These are phyloP conservation scores for Eubasilissa regina DNA, from an alignment of 1,140 invertebrate genomes.

Conservation along the genomic window DNA sequence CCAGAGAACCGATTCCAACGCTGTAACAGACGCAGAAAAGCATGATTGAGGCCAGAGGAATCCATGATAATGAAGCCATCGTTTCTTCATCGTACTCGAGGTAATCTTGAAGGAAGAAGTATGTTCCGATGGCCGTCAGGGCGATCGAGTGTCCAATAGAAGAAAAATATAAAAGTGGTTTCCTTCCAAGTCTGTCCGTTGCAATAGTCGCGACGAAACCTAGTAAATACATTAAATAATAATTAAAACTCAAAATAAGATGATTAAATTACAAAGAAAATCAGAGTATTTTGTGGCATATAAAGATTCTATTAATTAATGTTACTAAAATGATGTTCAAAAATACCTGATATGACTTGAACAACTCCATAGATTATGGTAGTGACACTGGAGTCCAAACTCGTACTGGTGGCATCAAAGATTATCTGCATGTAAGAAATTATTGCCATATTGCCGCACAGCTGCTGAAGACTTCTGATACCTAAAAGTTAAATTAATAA, in stretches of 20 bases:
- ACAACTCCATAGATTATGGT: constrained; percentile 73
- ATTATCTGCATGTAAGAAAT: constrained; percentile 77
- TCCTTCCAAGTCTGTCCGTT: constrained; percentile 75
- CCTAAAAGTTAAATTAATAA: constrained; percentile 8
- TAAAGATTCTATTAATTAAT: too few relatives aligned
- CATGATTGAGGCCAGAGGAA: constrained; percentile 64
- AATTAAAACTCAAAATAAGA: background rate
- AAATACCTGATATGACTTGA: constrained; percentile 73
- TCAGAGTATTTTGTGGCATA: background rate
- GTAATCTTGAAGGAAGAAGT: constrained; percentile 62
- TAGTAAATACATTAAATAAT: constrained; percentile 13
- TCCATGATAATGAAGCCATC: constrained; percentile 63
- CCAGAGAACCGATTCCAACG: constrained; percentile 74
- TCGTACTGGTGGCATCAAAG: constrained; percentile 66
- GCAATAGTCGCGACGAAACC: constrained; percentile 72
- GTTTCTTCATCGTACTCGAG: constrained; percentile 10
- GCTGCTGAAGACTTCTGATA: constrained; percentile 74
- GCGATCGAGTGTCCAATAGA: constrained; percentile 66
- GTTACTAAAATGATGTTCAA: too few relatives aligned
- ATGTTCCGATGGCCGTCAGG: constrained; percentile 69
- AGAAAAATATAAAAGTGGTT: constrained; percentile 73
- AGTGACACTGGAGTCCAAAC: constrained; percentile 63
- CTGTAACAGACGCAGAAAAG: constrained; percentile 64
- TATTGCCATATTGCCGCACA: constrained; percentile 76
- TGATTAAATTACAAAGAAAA: background rate